These are phyloP conservation scores for Meleagris gallopavo DNA, from an alignment of 2,113 vertebrate species.

Conservation along the genomic window DNA sequence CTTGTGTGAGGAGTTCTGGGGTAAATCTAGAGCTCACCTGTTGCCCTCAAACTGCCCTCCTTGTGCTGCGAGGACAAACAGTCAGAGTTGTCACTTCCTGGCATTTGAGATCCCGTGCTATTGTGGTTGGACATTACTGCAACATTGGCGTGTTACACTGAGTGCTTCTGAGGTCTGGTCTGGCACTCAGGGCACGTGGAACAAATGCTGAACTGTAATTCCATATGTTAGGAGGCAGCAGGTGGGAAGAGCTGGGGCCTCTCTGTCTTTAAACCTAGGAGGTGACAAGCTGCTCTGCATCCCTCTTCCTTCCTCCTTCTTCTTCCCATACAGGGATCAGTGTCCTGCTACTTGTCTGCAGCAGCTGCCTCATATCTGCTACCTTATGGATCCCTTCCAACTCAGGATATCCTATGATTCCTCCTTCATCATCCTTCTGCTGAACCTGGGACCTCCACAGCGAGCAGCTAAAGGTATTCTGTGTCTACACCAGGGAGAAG, in stretches of 20 bases:
- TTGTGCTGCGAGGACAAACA: not conserved
- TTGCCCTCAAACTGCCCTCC: not conserved
- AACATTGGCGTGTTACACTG: rapidly evolving
- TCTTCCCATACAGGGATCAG: rapidly evolving
- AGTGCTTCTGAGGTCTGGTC: not conserved
- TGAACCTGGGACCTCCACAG: not conserved
- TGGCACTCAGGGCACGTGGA: not conserved
- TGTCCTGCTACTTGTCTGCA: not conserved
- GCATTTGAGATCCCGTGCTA: rapidly evolving
- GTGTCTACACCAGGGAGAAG: not conserved
- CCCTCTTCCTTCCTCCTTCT: not conserved
- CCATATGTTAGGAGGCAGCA: not conserved
- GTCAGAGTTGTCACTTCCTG: not conserved
- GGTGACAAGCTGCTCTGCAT: not conserved
- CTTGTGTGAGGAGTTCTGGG: not conserved
- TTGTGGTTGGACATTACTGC: not conserved
- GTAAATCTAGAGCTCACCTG: not conserved
- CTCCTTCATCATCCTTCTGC: not conserved
- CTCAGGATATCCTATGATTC: not conserved
- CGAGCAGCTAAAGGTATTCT: not conserved
- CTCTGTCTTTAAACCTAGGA: rapidly evolving
- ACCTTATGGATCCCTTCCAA: not conserved
- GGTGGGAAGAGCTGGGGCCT: not conserved
- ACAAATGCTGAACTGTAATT: not conserved
- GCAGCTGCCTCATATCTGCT: not conserved